Evolutionary conservation across 2,113 vertebrate species (phyloP).

Genomic region (Petroica traversi): DNA sequence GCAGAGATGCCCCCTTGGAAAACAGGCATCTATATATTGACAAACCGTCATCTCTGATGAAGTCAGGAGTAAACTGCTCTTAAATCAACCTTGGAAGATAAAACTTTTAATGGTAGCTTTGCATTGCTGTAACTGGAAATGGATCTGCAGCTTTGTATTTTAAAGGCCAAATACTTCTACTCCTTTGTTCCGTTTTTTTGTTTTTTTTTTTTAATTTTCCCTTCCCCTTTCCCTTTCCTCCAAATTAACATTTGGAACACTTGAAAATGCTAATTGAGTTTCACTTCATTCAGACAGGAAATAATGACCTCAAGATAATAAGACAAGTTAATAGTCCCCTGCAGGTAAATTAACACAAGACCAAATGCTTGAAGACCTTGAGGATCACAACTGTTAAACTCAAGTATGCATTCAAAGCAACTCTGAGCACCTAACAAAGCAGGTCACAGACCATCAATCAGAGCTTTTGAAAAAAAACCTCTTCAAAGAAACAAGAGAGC

Average conservation of each 20-base stretch:
- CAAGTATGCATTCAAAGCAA: conserved; percentile 26
- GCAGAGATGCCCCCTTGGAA: neutral
- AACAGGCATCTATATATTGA: neutral
- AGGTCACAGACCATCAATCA: neutral
- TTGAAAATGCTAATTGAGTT: conserved; percentile 50
- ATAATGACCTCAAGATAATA: conserved; percentile 62
- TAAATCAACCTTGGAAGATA: neutral
- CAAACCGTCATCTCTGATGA: neutral
- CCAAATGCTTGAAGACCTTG: conserved; percentile 50
- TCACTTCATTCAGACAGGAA: conserved; percentile 50
- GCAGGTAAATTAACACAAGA: conserved; percentile 52
- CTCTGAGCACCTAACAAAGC: conserved; percentile 6
- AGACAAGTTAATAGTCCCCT: conserved; percentile 55
- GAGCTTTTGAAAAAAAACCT: neutral
- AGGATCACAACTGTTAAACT: conserved; percentile 7
- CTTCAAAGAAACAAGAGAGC: neutral
- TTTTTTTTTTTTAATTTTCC: neutral
- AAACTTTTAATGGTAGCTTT: neutral
- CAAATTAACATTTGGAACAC: conserved; percentile 40
- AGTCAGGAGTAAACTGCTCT: neutral
- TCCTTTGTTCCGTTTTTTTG: neutral
- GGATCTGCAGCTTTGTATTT: neutral
- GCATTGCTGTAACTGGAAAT: neutral
- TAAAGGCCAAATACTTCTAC: neutral
- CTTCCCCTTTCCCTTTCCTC: neutral